Base-by-base conservation (phyloP, 2,888 invertebrate genomes). In the Cyclophora albipunctata region DNA sequence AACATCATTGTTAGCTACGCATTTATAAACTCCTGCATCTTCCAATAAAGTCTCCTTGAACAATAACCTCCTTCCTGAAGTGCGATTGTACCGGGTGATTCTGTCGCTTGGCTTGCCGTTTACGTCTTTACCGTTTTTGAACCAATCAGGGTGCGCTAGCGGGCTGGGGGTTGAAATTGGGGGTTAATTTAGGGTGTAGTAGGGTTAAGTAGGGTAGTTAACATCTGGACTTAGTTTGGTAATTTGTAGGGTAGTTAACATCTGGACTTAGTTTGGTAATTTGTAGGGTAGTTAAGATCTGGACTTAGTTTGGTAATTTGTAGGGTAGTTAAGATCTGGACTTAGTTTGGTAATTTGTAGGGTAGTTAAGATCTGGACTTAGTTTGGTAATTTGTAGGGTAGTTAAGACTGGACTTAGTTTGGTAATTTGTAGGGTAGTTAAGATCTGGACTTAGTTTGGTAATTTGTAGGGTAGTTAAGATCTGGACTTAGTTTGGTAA, bases 81-180 rank as follows among this genome's bases (percentile, higher is more conserved):
- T 82, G 49, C 78, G 71, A 71, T 84, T 86, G 73, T 84, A 66
- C 2, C 78, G 60, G 4, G 84, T 84, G 7, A 86, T 67, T 3
- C 86, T 73, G 49, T 53, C 55, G 0, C 49, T 48, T 0, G 73
- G 69, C 3, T 62, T 52, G 40, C 73, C 73, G 66, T 81, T 78
- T 4, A 72, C 67, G 49, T 73, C 60, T 43, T 71, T 72, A 0
- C 75, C 78, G 45, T 82, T 78, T 57, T 83, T 83, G 71, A 57
- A 81, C 81, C 83, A 86, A 55, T 75, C 73, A 0, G 81, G 80
- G 50, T 68, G 67, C 1, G 77, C 79, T 33, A 81, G 61, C 2
- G 86, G 84, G 33, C 86, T 86, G 67, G 5, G 47, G 44, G 20
- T 20, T 20, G 20, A 20, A 20, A 2, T 20, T 20, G 20, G 20